Evolutionary conservation across 2,113 vertebrate species (phyloP).

Genomic region (Pardalotus punctatus): DNA sequence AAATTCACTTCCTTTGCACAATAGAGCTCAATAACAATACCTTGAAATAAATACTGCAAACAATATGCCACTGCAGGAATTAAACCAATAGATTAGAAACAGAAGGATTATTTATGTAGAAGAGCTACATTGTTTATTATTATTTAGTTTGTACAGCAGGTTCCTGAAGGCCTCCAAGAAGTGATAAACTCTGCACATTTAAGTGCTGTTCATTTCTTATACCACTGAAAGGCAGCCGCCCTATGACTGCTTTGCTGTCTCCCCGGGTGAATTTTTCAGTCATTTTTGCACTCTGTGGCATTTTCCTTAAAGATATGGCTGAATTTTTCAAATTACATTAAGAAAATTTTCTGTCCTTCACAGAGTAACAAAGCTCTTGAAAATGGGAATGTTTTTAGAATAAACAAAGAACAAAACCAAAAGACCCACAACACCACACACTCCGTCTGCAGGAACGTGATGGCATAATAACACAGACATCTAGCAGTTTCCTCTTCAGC

Average conservation of each 20-base stretch:
- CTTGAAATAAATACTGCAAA: neutral
- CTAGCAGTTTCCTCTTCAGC: neutral
- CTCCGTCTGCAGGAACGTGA: neutral
- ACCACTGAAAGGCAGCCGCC: neutral
- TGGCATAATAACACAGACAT: accelerated
- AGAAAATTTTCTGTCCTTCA: neutral
- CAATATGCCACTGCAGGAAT: neutral
- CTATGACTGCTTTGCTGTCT: neutral
- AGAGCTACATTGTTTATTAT: neutral
- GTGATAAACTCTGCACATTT: neutral
- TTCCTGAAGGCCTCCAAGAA: neutral
- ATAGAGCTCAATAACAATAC: neutral
- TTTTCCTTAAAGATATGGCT: neutral
- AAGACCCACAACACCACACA: too few relatives aligned
- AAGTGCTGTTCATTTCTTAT: neutral
- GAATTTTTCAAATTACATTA: neutral
- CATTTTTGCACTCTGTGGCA: neutral
- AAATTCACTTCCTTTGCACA: neutral
- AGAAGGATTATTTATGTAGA: slow-evolving; percentile 31
- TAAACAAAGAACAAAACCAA: neutral
- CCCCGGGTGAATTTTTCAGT: neutral
- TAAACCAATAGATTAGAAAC: neutral
- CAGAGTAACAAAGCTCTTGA: neutral
- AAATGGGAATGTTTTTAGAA: neutral
- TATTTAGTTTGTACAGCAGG: neutral